Evolutionary conservation across 2,888 invertebrate species (phyloP).

Genomic region (Gryllus longicercus): DNA sequence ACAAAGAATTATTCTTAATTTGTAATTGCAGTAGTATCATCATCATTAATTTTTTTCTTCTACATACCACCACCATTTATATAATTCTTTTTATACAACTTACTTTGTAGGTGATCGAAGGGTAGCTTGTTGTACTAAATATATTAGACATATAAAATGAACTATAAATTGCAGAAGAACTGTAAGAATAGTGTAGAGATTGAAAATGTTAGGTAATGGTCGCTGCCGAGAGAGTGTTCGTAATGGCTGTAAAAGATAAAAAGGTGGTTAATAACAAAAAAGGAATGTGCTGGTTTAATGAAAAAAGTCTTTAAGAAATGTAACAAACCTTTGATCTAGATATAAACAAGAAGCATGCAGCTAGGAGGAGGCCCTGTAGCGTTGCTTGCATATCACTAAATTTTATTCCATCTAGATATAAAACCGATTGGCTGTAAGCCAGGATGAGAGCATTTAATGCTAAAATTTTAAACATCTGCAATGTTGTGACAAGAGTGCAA

Average conservation of each 20-base stretch:
- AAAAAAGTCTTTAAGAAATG: not conserved
- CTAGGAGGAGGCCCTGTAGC: conserved; percentile 89
- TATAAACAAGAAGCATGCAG: conserved; percentile 96
- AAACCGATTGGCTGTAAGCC: conserved; percentile 97
- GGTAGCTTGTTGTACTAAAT: conserved; percentile 79
- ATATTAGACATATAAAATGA: conserved; percentile 88
- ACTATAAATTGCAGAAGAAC: conserved; percentile 92
- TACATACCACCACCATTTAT: not conserved
- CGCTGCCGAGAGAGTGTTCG: conserved; percentile 88
- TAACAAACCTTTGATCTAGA: conserved; percentile 85
- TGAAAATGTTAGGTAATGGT: conserved; percentile 97
- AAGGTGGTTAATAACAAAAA: not conserved
- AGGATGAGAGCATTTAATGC: conserved; percentile 95
- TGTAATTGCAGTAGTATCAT: not conserved
- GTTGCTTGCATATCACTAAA: conserved; percentile 98
- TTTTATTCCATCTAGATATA: conserved; percentile 97
- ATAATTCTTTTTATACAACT: conserved; percentile 38
- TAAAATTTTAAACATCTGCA: conserved; percentile 99
- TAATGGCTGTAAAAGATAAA: conserved; percentile 65
- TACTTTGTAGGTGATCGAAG: conserved; percentile 68
- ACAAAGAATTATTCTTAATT: conserved; percentile 24
- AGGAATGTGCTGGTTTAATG: not conserved
- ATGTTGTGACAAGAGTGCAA: conserved; percentile 96
- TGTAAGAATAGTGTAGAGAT: conserved; percentile 92
- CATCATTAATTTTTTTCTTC: not conserved